phyloP scores from a whole-genome alignment of 1,140 invertebrate species.

The Rhynchophorus ferrugineus region DNA sequence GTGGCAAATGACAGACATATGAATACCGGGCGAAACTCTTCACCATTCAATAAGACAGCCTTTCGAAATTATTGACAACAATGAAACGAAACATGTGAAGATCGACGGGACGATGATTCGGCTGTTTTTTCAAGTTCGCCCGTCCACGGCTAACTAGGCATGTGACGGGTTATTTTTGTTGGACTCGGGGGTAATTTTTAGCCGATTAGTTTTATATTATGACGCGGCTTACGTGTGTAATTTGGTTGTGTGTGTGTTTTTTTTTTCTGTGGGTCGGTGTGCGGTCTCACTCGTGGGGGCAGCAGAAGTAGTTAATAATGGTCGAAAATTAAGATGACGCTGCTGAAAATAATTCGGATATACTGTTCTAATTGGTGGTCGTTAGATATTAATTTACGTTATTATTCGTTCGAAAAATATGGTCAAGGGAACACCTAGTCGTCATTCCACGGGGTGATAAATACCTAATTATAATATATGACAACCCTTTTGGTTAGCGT shows the following conservation, averaged over 20 bases:
- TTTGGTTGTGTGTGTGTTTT: conserved; percentile 1
- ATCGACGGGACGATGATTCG: conserved; percentile 19
- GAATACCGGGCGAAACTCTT: conserved; percentile 12
- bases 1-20: conserved; percentile 20
- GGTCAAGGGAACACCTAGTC: no score
- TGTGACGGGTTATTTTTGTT: conserved; percentile 19
- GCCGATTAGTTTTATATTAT: conserved; percentile 20
- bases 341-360: no score
- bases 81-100: conserved; percentile 23
- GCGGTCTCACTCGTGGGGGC: no score
- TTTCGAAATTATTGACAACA: conserved; percentile 24
- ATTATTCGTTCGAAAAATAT: no score
- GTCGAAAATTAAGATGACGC: conserved; percentile 6
- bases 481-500: no score
- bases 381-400: no score
- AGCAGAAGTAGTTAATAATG: conserved; percentile 9
- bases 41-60: conserved; percentile 8
- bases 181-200: conserved; percentile 20
- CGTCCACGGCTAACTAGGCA: conserved; percentile 18
- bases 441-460: no score
- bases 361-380: no score
- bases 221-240: conserved; percentile 13
- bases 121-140: conserved; percentile 16
- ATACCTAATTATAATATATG: no score
- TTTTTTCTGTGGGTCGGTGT: not conserved